Evolutionary conservation across 2,888 invertebrate species (phyloP), one percentile per base, ranked within the genome.

Genomic region (Branchipolynoe longqiensis): DNA sequence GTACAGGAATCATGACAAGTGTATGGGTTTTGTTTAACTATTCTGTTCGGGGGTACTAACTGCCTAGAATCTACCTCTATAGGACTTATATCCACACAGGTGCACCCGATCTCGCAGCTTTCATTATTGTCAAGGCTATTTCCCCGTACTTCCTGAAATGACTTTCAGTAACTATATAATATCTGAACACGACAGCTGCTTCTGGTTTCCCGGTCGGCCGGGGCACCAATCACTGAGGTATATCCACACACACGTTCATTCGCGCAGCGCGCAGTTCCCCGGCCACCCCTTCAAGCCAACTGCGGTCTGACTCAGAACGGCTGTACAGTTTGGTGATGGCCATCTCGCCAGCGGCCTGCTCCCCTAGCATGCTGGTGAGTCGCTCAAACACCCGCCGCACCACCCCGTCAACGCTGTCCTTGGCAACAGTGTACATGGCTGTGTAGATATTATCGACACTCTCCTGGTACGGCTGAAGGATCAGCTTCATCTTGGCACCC

Each of bases 391-490:
- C 28, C 28, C 78, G 41, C 48, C 28, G 1, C 48, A 78, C 78
- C 25, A 78, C 54, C 1, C 78, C 78, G 18, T 78, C 78, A n/a
- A 78, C 28, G 48, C 78, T 78, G 78, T 78, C 78, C 78, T 78
- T 78, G 28, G 78, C 78, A n/a, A 78, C 78, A 22, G 54, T 54
- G 31, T 54, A 78, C 48, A 78, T 41, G 31, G 48, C 28, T 3
- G 25, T 25, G 18, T 31, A 48, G 78, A 78, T 78, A 25, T 41
- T 25, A 41, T 78, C 78, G 28, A 48, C 22, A 28, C 48, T 48
- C 48, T 78, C 78, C 78, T 78, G 78, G 78, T 78, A 78, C 1
- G 78, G 78, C 78, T 78, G 78, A 25, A 78, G 28, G 12, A 78
- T 78, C 18, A 78, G 78, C 25, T 78, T 78, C 78, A 78, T 78